Evolutionary conservation across 2,888 invertebrate species (phyloP).

Genomic region (Tillus elongatus): DNA sequence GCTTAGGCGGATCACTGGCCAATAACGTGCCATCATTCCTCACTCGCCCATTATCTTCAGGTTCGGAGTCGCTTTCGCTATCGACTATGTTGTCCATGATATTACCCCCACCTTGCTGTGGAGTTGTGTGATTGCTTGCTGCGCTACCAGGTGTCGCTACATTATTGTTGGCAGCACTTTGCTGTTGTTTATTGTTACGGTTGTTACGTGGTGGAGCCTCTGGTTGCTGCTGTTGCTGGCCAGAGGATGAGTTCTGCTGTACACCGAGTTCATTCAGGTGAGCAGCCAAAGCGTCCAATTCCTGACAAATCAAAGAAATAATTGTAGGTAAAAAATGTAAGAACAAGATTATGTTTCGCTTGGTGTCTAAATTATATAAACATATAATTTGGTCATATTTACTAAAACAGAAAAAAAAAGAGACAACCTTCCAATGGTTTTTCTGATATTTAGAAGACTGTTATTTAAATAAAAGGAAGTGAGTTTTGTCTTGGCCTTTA

Average conservation of each 20-base stretch:
- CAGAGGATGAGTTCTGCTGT: conserved; percentile 47
- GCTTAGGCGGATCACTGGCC: conserved; percentile 94
- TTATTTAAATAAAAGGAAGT: no score
- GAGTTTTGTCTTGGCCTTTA: no score
- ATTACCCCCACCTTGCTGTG: conserved; percentile 40
- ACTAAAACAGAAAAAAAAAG: conserved; percentile 13
- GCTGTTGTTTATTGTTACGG: conserved; percentile 35
- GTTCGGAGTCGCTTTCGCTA: conserved; percentile 74
- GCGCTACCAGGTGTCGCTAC: conserved; percentile 34
- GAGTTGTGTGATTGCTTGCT: conserved; percentile 30
- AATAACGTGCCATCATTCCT: conserved; percentile 90
- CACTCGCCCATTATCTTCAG: conserved; percentile 69
- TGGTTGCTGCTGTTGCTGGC: conserved; percentile 52
- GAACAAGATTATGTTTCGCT: no score
- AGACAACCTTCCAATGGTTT: no score
- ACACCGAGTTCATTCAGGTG: conserved; percentile 89
- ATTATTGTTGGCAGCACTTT: conserved; percentile 32
- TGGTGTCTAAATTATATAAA: no score
- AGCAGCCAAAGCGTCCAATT: conserved; percentile 92
- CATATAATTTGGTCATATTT: conserved; percentile 8
- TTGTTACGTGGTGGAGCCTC: conserved; percentile 63
- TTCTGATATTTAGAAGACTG: no score
- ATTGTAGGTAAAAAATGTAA: no score
- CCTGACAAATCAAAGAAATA: no score
- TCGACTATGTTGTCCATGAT: conserved; percentile 59